Conservation (phyloP, 1,140 invertebrate genomes). For the Trichonephila clavata region DNA sequence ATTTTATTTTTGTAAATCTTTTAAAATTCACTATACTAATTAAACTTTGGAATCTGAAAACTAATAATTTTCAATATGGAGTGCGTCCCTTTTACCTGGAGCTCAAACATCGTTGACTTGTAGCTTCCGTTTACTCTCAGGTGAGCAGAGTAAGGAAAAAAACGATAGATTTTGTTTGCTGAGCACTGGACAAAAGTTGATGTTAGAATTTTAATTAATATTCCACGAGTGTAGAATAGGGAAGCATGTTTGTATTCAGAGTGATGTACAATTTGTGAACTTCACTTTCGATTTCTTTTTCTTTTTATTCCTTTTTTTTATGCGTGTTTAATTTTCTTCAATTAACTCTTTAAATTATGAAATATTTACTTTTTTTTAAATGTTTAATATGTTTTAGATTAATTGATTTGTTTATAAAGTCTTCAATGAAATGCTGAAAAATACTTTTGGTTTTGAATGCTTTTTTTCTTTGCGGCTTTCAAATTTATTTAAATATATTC, state of each 20-base stretch:
- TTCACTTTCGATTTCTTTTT: not conserved
- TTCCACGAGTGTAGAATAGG: not conserved
- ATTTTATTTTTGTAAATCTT: too few relatives aligned
- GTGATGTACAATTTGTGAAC: not conserved
- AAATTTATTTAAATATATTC: too few relatives aligned
- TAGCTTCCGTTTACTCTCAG: conserved; percentile 30
- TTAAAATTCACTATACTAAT: too few relatives aligned
- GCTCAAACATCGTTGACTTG: conserved; percentile 37
- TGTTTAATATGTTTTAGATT: too few relatives aligned
- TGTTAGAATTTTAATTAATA: conserved; percentile 42
- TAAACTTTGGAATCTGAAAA: not conserved
- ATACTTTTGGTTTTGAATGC: too few relatives aligned
- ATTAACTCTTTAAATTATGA: not conserved
- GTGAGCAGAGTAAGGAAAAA: not conserved
- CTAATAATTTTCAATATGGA: not conserved
- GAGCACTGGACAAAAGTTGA: conserved; percentile 30
- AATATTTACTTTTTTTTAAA: not conserved
- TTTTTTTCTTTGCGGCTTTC: too few relatives aligned
- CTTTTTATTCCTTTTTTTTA: not conserved
- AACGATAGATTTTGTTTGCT: conserved; percentile 21
- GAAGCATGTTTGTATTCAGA: not conserved
- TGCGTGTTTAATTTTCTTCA: not conserved
- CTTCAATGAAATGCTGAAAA: too few relatives aligned
- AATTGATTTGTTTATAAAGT: not conserved
- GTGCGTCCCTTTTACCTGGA: not conserved